Evolutionary conservation across 2,888 invertebrate species (phyloP).

Genomic region (Cataglyphis rosenhaueri): DNA sequence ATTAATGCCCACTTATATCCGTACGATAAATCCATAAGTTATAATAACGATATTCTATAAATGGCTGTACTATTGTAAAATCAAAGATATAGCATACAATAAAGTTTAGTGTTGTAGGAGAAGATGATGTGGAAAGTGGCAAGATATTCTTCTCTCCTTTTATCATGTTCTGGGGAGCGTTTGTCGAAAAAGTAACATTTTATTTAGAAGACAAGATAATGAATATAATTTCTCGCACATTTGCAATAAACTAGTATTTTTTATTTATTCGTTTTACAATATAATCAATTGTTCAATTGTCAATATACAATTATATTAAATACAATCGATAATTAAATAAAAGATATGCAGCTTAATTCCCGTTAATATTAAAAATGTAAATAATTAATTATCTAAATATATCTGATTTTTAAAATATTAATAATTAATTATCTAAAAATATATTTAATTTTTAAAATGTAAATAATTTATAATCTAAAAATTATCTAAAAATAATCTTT

Average conservation of each 20-base stretch:
- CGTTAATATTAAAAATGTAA: neutral
- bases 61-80: slow-evolving; percentile 84
- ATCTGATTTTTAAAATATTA: too few species aligned
- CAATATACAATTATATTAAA: neutral
- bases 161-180: neutral
- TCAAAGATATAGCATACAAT: slow-evolving; percentile 82
- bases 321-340: neutral
- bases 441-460: too few species aligned
- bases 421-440: too few species aligned
- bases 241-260: neutral
- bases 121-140: slow-evolving; percentile 11
- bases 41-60: slow-evolving; percentile 81
- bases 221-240: neutral
- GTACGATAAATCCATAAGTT: slow-evolving; percentile 74
- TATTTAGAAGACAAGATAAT: neutral
- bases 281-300: neutral
- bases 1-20: slow-evolving; percentile 74
- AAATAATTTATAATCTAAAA: neutral
- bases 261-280: neutral
- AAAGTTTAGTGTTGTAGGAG: slow-evolving; percentile 80
- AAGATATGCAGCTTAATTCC: neutral
- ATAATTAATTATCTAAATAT: neutral
- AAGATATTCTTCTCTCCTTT: slow-evolving; percentile 16
- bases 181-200: neutral
- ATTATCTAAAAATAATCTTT: neutral